These are phyloP conservation scores for Onychostoma macrolepis DNA, from an alignment of 2,113 vertebrate genomes.

Conservation along the genomic window DNA sequence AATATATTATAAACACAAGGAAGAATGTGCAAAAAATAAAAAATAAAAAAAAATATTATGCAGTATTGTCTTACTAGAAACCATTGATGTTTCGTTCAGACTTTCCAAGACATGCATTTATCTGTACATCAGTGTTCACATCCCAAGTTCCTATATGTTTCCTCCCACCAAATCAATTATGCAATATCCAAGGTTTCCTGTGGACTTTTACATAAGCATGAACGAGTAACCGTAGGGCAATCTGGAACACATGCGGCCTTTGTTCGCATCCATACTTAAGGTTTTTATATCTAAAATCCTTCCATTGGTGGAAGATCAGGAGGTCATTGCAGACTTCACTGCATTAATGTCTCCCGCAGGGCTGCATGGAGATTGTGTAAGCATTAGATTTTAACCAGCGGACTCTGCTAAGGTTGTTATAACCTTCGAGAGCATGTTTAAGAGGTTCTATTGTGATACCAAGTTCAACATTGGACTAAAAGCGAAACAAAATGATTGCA, in stretches of 20 bases:
- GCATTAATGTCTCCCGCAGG: constrained; percentile 15
- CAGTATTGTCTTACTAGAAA: not conserved
- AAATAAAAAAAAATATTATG: not conserved
- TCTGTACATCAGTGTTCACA: not conserved
- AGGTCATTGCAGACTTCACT: not conserved
- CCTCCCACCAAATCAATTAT: constrained; percentile 37
- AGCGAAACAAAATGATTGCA: not conserved
- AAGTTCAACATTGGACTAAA: constrained; percentile 3
- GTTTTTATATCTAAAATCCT: not conserved
- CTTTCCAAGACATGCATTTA: not conserved
- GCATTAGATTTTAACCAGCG: not conserved
- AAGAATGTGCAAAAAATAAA: too few species aligned
- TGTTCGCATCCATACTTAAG: not conserved
- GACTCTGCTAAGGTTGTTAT: not conserved
- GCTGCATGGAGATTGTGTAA: constrained; percentile 10
- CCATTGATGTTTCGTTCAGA: not conserved
- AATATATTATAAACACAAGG: too few species aligned
- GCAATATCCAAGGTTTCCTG: constrained; percentile 26
- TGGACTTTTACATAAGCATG: constrained; percentile 4
- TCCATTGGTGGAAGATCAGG: constrained; percentile 11
- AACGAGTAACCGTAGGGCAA: not conserved
- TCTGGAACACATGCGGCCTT: constrained; percentile 10
- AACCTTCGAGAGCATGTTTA: not conserved
- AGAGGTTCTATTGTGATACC: not conserved
- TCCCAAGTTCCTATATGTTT: constrained; percentile 22